Evolutionary conservation across 2,113 vertebrate genomes (phyloP).

Genomic region (Rhinopithecus roxellana): DNA sequence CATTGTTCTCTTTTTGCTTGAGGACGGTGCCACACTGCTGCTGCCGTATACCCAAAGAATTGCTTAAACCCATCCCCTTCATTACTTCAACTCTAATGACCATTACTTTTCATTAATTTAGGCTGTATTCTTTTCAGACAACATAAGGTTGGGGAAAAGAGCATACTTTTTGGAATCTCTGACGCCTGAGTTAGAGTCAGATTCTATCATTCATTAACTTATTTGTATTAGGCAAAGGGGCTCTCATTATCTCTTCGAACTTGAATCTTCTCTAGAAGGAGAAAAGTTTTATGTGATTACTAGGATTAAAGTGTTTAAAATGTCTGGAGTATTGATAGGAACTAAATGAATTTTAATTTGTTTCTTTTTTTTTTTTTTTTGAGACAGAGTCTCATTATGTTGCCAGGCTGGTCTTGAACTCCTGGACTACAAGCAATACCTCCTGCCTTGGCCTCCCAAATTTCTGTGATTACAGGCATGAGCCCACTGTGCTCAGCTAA

Average conservation of each 20-base stretch:
- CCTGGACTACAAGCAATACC: no score
- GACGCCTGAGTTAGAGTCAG: not conserved
- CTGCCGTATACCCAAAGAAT: not conserved
- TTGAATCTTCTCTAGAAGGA: not conserved
- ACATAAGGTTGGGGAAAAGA: not conserved
- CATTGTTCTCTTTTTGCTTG: not conserved
- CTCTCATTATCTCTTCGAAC: not conserved
- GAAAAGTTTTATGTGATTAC: not conserved
- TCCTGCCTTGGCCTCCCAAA: no score
- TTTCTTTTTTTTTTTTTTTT: not conserved
- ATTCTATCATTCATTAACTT: not conserved
- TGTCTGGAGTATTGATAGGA: not conserved
- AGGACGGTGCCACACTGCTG: not conserved
- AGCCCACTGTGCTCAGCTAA: no score
- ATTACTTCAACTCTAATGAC: not conserved
- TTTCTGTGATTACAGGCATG: no score
- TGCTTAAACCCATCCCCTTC: not conserved
- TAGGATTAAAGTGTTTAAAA: slow-evolving; percentile 7
- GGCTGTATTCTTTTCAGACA: not conserved
- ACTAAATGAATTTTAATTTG: not conserved
- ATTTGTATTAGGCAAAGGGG: not conserved
- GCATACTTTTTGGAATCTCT: not conserved
- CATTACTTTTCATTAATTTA: not conserved
- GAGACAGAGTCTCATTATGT: no score
- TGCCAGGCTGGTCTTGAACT: no score